These are phyloP conservation scores for Gymnorhina tibicen DNA, from an alignment of 2,113 vertebrate genomes.

Conservation along the genomic window DNA sequence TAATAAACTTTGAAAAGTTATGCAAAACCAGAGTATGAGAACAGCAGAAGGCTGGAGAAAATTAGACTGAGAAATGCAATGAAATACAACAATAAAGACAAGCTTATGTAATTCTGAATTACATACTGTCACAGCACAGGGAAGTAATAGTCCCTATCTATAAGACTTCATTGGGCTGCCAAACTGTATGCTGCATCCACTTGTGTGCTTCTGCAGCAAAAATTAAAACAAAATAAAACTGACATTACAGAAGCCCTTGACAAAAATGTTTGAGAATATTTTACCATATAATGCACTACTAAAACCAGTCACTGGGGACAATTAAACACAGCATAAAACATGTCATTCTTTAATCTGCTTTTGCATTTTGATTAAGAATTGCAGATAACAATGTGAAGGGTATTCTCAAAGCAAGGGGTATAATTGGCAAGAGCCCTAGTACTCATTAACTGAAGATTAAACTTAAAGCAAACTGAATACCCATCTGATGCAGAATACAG, in stretches of 20 bases:
- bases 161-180: neutral
- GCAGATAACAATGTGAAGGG: neutral
- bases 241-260: neutral
- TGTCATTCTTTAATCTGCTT: constrained; percentile 23
- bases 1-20: constrained; percentile 45
- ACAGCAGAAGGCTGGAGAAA: constrained; percentile 22
- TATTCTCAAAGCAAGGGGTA: constrained; percentile 31
- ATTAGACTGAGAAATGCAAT: constrained; percentile 21
- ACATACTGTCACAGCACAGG: neutral
- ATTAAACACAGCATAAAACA: constrained; percentile 16
- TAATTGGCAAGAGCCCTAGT: constrained; percentile 21
- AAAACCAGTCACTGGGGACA: neutral
- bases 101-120: constrained; percentile 32
- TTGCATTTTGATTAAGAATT: constrained; percentile 52
- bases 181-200: neutral
- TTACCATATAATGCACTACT: neutral
- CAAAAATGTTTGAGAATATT: constrained; percentile 40
- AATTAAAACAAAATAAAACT: constrained; percentile 38
- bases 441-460: constrained; percentile 32
- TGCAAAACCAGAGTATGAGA: neutral
- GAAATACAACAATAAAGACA: constrained; percentile 27
- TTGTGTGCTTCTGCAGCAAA: neutral
- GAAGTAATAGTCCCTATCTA: constrained; percentile 1
- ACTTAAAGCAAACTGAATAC: neutral
- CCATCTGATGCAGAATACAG: neutral